Conservation (phyloP, 35 echinoderm and acorn worm genomes). For the Ptychodera flava region DNA sequence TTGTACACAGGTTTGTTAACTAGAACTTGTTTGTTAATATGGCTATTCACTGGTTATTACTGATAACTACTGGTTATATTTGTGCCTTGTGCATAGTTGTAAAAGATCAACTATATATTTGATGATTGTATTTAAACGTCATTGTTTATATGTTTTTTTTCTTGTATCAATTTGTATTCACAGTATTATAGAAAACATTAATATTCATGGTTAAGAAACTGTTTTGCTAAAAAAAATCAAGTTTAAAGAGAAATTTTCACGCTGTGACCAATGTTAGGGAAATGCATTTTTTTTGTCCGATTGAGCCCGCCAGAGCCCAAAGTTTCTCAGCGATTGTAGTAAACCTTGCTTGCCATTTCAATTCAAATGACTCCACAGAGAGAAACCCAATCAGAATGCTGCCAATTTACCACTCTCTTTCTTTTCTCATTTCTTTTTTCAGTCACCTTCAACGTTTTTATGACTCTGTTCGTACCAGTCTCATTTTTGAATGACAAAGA, state of each 20-base stretch:
- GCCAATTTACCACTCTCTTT: background rate
- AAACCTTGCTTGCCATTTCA: background rate
- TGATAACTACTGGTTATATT: background rate
- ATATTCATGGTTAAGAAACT: background rate
- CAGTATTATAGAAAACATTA: background rate
- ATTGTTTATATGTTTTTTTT: background rate
- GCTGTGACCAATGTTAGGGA: background rate
- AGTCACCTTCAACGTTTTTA: background rate
- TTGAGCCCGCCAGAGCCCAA: background rate
- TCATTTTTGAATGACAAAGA: too few relatives aligned
- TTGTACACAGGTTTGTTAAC: background rate
- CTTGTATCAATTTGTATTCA: background rate
- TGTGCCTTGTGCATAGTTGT: background rate
- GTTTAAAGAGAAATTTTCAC: background rate
- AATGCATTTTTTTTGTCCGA: background rate
- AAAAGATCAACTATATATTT: constrained; percentile 2
- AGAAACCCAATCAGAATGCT: background rate
- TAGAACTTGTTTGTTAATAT: background rate
- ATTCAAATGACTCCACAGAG: background rate
- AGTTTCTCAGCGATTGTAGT: background rate
- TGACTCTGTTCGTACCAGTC: too few relatives aligned
- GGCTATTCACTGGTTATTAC: background rate
- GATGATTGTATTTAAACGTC: background rate
- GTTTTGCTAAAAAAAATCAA: background rate
- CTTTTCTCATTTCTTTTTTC: background rate